Percentiles rank a stretch among this genome's conserved stretches.
Evolutionary conservation across 2,113 vertebrate species (phyloP).

Genomic region (Toxostoma redivivum): DNA sequence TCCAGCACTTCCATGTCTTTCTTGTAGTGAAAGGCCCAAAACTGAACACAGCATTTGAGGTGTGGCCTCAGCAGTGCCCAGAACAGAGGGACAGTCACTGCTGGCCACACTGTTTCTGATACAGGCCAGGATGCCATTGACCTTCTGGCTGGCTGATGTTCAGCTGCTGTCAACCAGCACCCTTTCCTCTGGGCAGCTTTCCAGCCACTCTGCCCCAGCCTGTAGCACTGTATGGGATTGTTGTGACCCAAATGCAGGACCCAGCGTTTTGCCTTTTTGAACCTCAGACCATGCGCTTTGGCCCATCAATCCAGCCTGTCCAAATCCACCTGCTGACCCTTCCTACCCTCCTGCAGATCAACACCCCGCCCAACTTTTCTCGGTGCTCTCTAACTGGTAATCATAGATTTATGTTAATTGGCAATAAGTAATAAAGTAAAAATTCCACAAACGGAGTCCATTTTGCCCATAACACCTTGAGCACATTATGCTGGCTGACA

Average conservation of each 20-base stretch:
- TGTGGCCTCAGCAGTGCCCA: not conserved
- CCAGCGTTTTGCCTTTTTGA: not conserved
- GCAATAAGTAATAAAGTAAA: not conserved
- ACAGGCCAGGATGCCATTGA: not conserved
- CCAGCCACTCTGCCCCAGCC: not conserved
- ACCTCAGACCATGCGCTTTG: not conserved
- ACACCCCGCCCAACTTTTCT: not conserved
- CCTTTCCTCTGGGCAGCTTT: not conserved
- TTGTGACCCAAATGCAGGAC: not conserved
- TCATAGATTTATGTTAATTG: not conserved
- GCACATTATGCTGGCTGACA: not conserved
- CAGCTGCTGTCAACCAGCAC: not conserved
- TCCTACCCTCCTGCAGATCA: not conserved
- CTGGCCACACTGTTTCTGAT: not conserved
- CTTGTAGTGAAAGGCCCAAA: not conserved
- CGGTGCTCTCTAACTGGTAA: not conserved
- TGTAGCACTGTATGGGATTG: not conserved
- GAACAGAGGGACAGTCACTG: not conserved
- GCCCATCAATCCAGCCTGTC: no score
- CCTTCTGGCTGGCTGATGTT: not conserved
- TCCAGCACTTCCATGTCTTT: not conserved
- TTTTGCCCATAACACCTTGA: not conserved
- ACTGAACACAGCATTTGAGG: fast-evolving
- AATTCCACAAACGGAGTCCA: not conserved
- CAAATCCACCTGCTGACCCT: not conserved